Percentiles rank a stretch among this genome's conserved stretches.
Evolutionary conservation across 1,140 invertebrate genomes (phyloP).

Genomic region (Danaus melanippus): DNA sequence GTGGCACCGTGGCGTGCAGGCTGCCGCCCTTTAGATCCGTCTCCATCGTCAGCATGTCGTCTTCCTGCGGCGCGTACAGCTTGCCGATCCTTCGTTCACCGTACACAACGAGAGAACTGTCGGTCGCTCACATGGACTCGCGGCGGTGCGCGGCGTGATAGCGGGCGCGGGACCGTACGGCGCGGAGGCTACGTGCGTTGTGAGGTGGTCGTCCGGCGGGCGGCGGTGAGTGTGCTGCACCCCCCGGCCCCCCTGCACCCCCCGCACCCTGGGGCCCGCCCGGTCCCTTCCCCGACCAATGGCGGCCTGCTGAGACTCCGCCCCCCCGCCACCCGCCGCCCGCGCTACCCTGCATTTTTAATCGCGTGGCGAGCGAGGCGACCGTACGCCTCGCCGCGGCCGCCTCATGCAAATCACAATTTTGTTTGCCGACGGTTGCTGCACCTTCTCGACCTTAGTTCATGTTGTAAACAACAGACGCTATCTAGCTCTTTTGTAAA

Average conservation of each 20-base stretch:
- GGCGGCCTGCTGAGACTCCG: conserved; percentile 32
- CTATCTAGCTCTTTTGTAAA: conserved; percentile 26
- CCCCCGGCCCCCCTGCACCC: conserved; percentile 34
- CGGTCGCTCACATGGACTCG: conserved; percentile 67
- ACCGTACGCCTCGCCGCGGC: conserved; percentile 51
- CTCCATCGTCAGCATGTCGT: conserved; percentile 91
- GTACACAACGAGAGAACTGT: conserved; percentile 63
- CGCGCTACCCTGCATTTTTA: conserved; percentile 63
- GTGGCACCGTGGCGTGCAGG: conserved; percentile 84
- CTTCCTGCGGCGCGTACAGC: conserved; percentile 80
- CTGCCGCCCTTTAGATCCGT: conserved; percentile 88
- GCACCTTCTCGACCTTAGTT: conserved; percentile 53
- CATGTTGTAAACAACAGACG: conserved; percentile 50
- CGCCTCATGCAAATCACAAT: conserved; percentile 67
- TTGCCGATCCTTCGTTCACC: conserved; percentile 74
- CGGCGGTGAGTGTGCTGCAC: conserved; percentile 39
- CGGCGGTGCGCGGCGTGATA: conserved; percentile 45
- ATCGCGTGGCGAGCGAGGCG: conserved; percentile 60
- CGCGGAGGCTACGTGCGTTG: conserved; percentile 64
- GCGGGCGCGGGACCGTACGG: conserved; percentile 50
- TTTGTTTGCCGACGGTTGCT: conserved; percentile 64
- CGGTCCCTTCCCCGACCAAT: conserved; percentile 23
- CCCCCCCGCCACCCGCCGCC: conserved; percentile 53
- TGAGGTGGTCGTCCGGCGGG: conserved; percentile 51
- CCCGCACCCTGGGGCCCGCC: conserved; percentile 26